phyloP scores from a whole-genome alignment of 2,797 vertebrate genomes.

The Karalla daura region DNA sequence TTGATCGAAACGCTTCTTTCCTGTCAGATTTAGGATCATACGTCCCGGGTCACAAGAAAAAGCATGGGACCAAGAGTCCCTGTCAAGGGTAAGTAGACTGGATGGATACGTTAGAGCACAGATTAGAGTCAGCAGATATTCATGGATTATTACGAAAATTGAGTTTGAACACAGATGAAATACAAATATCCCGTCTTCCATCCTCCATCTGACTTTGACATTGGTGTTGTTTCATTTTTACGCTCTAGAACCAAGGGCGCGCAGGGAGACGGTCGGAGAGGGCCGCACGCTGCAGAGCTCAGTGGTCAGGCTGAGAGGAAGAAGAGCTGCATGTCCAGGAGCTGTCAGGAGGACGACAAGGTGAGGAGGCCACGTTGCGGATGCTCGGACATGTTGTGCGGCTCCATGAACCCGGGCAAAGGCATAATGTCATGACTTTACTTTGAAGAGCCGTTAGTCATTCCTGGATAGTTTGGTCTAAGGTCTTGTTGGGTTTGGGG shows the following conservation, averaged over 20 bases:
- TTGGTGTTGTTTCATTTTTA: no score
- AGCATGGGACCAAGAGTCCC: slow-evolving; percentile 76
- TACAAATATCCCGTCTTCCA: not conserved
- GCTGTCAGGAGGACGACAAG: slow-evolving; percentile 84
- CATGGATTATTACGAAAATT: not conserved
- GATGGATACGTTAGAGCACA: no score
- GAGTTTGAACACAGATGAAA: no score
- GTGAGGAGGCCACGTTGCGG: slow-evolving; percentile 53
- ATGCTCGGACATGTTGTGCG: no score
- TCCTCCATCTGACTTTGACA: no score
- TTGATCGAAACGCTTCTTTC: no score
- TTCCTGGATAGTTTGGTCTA: not conserved
- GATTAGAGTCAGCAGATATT: not conserved
- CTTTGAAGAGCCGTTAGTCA: no score
- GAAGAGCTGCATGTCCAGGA: slow-evolving; percentile 77
- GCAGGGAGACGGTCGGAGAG: slow-evolving; percentile 79
- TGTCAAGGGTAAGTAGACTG: slow-evolving; percentile 68
- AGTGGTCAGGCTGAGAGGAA: slow-evolving; percentile 88
- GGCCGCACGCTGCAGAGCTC: slow-evolving; percentile 79
- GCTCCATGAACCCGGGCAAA: no score
- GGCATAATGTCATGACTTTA: no score
- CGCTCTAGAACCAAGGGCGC: slow-evolving; percentile 81
- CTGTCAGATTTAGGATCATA: slow-evolving; percentile 65
- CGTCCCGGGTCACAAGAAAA: slow-evolving; percentile 79
- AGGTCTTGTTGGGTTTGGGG: not conserved